Base-by-base conservation (phyloP, 2,888 invertebrate species). In the Seira musarum region DNA sequence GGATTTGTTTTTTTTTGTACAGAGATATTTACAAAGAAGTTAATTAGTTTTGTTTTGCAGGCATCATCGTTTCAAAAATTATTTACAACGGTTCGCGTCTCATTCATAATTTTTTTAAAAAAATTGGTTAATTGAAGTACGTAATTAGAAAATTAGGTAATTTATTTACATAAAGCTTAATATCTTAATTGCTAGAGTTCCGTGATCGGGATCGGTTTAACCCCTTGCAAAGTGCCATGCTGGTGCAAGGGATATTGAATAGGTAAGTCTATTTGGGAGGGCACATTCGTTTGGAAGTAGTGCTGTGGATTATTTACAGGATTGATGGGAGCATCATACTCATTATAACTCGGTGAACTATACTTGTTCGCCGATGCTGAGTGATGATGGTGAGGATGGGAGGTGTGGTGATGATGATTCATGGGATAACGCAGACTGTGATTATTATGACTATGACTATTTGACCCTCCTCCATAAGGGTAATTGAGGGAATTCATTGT, bases 141-240 rank as follows among this genome's bases (percentile, higher is more conserved):
- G n/a, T n/a, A n/a, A n/a, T n/a, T n/a, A n/a, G n/a, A n/a, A n/a
- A n/a, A n/a, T n/a, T 40, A 6, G 6, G 13, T 40, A 40, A 53
- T 53, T 13, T 53, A 53, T n/a, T 53, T 53, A 53, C 53, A 65
- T 6, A 68, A 49, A 24, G 24, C 67, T 78, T 83, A 83, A 65
- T 83, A 84, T 75, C 82, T 83, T 84, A 83, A 82, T 81, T 81
- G 84, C 84, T 86, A 85, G 15, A 86, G 83, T 79, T 85, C 86
- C 21, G 85, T 85, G 46, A 86, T 85, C 8, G 85, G 86, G 61
- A 86, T 86, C 22, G 85, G 85, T 77, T 85, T 86, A 13, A 81
- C 77, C 25, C 75, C 65, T 67, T 69, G 35, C 61, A 81, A 25
- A 67, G 79, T 71, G 40, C 78, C 81, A 70, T 83, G 83, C 66